Evolutionary conservation across 2,888 invertebrate species (phyloP).

Genomic region (Ophion obscuratus): DNA sequence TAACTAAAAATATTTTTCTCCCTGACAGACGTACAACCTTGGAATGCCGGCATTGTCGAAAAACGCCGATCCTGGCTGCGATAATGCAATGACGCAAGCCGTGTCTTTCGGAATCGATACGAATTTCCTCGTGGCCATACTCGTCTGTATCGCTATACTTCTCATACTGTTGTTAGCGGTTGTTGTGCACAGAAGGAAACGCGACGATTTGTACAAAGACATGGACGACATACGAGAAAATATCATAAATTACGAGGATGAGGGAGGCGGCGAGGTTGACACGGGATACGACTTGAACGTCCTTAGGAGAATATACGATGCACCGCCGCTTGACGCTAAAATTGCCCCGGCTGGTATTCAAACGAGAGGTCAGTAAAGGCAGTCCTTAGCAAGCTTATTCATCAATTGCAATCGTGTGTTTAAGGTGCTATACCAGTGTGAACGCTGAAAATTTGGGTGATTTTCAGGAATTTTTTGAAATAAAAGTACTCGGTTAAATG

Average conservation of each 20-base stretch:
- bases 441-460: no score
- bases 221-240: constrained; percentile 98
- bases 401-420: neutral
- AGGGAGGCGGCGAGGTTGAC: constrained; percentile 99
- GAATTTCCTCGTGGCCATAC: constrained; percentile 94
- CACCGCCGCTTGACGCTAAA: constrained; percentile 85
- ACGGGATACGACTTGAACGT: constrained; percentile 96
- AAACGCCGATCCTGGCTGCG: constrained; percentile 91
- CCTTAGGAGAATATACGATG: constrained; percentile 88
- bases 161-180: constrained; percentile 94
- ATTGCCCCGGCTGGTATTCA: constrained; percentile 82
- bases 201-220: constrained; percentile 95
- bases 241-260: constrained; percentile 98
- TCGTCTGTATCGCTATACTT: constrained; percentile 94
- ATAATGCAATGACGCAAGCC: constrained; percentile 89
- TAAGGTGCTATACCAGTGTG: no score
- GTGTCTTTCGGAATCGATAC: constrained; percentile 93
- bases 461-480: no score
- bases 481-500: no score
- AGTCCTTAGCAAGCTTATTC: neutral
- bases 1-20: neutral
- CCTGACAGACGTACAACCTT: constrained; percentile 92
- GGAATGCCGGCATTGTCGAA: constrained; percentile 91
- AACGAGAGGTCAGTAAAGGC: constrained; percentile 83
- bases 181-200: constrained; percentile 94